phyloP scores from a whole-genome alignment of 2,797 vertebrate genomes.

The Leptatherina wallacei region DNA sequence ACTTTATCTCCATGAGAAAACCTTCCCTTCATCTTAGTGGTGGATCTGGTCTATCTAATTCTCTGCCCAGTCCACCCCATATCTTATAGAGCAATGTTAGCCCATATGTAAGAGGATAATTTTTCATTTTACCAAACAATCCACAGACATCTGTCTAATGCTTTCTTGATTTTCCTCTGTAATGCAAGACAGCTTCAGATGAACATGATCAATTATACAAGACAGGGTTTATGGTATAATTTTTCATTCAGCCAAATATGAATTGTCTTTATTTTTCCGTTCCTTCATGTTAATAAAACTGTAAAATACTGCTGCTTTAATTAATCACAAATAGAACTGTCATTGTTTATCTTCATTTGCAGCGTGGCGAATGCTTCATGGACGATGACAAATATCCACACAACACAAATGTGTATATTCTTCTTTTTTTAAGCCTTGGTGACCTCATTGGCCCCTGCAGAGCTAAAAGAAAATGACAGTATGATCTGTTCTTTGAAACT shows the following conservation, averaged over 20 bases:
- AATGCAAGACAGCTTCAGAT: slow-evolving; percentile 10
- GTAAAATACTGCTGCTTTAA: neutral
- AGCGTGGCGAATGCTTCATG: neutral
- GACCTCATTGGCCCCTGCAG: slow-evolving; percentile 20
- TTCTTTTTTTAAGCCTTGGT: neutral
- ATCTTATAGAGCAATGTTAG: slow-evolving; percentile 62
- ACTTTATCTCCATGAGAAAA: slow-evolving; percentile 58
- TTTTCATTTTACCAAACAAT: slow-evolving; percentile 61
- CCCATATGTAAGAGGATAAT: slow-evolving; percentile 61
- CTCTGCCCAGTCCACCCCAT: slow-evolving; percentile 57
- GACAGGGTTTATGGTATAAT: neutral
- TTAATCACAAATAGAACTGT: neutral
- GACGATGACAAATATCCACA: neutral
- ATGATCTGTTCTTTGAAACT: slow-evolving; percentile 50
- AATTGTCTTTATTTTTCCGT: neutral
- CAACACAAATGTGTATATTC: neutral
- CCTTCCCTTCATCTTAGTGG: slow-evolving; percentile 36
- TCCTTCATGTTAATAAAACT: neutral
- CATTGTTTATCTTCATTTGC: neutral
- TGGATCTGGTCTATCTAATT: slow-evolving; percentile 49
- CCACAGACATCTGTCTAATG: slow-evolving; percentile 39
- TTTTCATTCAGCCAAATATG: neutral
- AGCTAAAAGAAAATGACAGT: slow-evolving; percentile 24
- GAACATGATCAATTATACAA: slow-evolving; percentile 29
- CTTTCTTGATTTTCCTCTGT: slow-evolving; percentile 15